Conservation (phyloP, 2,888 invertebrate genomes). For the Pristionchus japonicus region DNA sequence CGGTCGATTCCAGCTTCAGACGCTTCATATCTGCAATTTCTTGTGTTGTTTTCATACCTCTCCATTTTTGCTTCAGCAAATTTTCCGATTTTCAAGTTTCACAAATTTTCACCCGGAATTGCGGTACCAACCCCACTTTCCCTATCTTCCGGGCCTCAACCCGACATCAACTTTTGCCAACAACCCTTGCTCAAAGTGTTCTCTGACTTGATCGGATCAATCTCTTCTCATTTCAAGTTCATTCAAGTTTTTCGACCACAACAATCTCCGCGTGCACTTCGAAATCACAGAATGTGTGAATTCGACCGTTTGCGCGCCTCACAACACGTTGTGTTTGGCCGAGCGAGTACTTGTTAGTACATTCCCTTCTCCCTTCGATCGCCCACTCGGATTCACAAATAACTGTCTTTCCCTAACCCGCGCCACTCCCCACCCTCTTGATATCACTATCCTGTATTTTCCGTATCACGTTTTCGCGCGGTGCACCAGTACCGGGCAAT, state of each 20-base stretch:
- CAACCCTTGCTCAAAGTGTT: too few species aligned
- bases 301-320: background rate
- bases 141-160: too few species aligned
- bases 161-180: too few species aligned
- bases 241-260: background rate
- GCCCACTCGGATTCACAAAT: background rate
- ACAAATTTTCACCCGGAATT: too few species aligned
- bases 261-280: slow-evolving; percentile 1
- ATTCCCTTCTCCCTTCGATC: background rate
- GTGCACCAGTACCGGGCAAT: background rate
- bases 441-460: slow-evolving; percentile 21
- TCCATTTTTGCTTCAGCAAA: too few species aligned
- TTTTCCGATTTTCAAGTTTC: too few species aligned
- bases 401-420: background rate
- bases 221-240: background rate
- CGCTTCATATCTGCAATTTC: slow-evolving; percentile 10
- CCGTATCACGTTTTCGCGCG: background rate
- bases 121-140: too few species aligned
- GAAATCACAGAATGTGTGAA: slow-evolving; percentile 5
- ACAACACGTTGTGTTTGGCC: background rate
- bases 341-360: background rate
- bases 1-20: slow-evolving; percentile 12
- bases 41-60: background rate
- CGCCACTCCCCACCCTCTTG: background rate
- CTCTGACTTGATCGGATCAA: background rate